Conservation (phyloP, 2,113 vertebrate species). For the Rhinolophus ferrumequinum region DNA sequence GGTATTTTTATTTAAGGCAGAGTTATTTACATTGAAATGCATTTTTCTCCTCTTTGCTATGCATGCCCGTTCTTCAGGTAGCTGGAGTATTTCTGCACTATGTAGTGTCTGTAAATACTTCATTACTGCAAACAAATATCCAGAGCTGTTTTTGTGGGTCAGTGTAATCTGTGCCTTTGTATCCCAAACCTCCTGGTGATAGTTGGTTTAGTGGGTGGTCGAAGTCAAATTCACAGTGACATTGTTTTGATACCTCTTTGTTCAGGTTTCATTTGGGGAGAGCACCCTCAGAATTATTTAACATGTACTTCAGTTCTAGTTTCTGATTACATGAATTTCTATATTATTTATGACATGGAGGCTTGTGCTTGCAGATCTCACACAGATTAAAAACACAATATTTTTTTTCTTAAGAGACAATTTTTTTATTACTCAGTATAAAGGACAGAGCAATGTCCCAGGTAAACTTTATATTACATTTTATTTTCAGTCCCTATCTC, state of each 20-base stretch:
- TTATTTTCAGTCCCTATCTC: background rate
- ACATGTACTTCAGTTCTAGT: background rate
- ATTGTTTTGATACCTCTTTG: background rate
- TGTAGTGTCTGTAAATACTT: background rate
- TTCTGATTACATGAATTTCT: background rate
- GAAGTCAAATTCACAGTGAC: background rate
- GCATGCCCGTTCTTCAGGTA: conserved; percentile 2
- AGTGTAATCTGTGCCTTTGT: background rate
- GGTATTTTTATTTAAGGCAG: background rate
- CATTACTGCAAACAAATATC: background rate
- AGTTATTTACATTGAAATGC: conserved; percentile 35
- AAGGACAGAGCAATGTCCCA: background rate
- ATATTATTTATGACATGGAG: background rate
- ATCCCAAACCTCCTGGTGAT: background rate
- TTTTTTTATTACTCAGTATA: background rate
- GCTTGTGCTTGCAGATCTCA: background rate
- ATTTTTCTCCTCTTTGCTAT: conserved; percentile 22
- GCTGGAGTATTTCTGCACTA: background rate
- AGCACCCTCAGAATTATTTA: background rate
- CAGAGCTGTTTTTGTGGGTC: background rate
- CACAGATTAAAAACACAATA: background rate
- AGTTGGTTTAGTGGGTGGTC: background rate
- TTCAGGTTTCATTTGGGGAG: background rate
- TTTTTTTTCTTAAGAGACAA: background rate
- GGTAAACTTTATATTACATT: conserved; percentile 6